Evolutionary conservation across 30 jellyfish, hydroid and myxozoan genomes (phyloP).

Genomic region (Rhopilema esculentum): DNA sequence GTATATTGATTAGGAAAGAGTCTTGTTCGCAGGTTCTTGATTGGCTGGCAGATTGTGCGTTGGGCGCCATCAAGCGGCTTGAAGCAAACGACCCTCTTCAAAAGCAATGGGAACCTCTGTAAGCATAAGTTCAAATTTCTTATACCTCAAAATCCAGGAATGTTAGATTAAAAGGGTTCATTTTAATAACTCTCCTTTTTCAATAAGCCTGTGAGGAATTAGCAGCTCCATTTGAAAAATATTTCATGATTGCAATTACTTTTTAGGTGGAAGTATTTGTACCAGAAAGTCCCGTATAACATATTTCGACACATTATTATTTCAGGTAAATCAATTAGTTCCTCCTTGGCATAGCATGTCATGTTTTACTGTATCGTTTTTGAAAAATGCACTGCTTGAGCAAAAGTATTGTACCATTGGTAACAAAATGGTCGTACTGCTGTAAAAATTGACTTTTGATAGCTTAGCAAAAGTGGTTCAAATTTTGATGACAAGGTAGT

Average conservation of each 20-base stretch:
- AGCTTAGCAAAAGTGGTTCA: too few species aligned
- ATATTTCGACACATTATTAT: conserved; percentile 78
- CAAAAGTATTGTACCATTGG: too few species aligned
- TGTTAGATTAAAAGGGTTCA: too few species aligned
- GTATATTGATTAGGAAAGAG: too few species aligned
- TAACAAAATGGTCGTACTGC: too few species aligned
- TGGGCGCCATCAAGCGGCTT: conserved; percentile 47
- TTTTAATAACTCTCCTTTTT: too few species aligned
- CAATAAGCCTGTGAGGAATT: neutral
- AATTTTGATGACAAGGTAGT: too few species aligned
- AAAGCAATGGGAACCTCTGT: conserved; percentile 49
- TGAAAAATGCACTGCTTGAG: too few species aligned
- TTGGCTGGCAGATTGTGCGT: conserved; percentile 80
- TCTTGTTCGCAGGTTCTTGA: conserved; percentile 88
- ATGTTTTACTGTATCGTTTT: too few species aligned
- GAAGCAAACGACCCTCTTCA: conserved; percentile 29
- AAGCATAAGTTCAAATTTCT: neutral
- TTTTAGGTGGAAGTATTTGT: conserved; percentile 70
- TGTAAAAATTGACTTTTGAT: too few species aligned
- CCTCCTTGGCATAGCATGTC: neutral
- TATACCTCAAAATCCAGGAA: neutral
- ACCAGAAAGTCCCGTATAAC: conserved; percentile 69
- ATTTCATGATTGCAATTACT: too few species aligned
- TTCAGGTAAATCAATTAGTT: conserved; percentile 66
- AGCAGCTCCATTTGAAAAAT: too few species aligned